These are phyloP conservation scores for Gila orcuttii DNA, from an alignment of 2,113 vertebrate genomes.

Conservation along the genomic window DNA sequence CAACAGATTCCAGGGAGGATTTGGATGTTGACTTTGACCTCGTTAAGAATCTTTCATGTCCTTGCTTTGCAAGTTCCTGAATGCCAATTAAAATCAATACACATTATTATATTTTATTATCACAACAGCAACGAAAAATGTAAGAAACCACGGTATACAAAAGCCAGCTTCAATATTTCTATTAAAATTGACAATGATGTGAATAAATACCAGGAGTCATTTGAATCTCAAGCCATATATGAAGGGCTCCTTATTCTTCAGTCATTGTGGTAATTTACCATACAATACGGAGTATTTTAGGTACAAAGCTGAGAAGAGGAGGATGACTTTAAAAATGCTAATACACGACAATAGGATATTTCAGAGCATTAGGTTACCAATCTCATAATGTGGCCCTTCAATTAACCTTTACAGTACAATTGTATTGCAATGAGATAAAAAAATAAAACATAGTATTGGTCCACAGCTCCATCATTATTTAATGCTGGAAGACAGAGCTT, in stretches of 20 bases:
- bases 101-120: constrained; percentile 19
- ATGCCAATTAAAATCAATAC: neutral
- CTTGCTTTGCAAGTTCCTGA: neutral
- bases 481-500: constrained; percentile 22
- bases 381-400: neutral
- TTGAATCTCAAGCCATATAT: neutral
- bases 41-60: neutral
- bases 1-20: neutral
- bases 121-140: neutral
- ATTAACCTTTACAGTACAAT: constrained; percentile 19
- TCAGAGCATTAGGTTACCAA: neutral
- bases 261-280: constrained; percentile 22
- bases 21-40: neutral
- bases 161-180: constrained; percentile 6
- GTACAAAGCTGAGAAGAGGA: neutral
- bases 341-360: neutral
- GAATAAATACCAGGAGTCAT: neutral
- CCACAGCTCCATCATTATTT: constrained; percentile 47
- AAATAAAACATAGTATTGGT: constrained; percentile 31
- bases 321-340: neutral
- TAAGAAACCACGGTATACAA: constrained; percentile 28
- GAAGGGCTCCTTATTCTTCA: neutral
- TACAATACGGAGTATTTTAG: neutral
- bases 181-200: constrained; percentile 14
- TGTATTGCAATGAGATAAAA: neutral